Conservation (phyloP, 2,888 invertebrate species). For the Lordiphosa andalusiaca region DNA sequence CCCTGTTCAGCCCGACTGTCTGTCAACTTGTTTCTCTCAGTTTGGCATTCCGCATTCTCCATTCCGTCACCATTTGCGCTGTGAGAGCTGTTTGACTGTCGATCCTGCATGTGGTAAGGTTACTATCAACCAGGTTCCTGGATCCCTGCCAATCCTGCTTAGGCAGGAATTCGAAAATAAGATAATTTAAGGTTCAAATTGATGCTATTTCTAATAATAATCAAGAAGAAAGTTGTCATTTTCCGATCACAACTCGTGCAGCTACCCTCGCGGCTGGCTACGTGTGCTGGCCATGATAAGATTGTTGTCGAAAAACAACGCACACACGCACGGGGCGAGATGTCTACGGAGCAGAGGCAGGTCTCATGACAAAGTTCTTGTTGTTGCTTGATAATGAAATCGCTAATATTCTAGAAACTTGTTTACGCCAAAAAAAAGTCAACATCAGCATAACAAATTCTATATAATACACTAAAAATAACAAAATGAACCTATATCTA, state of each 20-base stretch:
- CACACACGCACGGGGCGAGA: constrained; percentile 18
- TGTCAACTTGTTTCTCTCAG: too few relatives aligned
- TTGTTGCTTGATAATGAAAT: constrained; percentile 64
- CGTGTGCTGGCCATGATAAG: constrained; percentile 50
- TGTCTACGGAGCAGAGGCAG: constrained; percentile 28
- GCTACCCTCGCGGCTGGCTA: constrained; percentile 35
- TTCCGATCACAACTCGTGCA: constrained; percentile 3
- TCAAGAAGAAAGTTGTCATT: too few relatives aligned
- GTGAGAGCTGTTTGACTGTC: too few relatives aligned
- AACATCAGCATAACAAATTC: constrained; percentile 33
- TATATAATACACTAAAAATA: constrained; percentile 56
- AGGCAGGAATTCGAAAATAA: too few relatives aligned
- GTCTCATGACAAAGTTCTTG: constrained; percentile 58
- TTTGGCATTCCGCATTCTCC: too few relatives aligned
- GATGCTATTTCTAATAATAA: too few relatives aligned
- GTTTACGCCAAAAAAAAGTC: constrained; percentile 64
- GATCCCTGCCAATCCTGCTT: too few relatives aligned
- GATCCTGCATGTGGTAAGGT: too few relatives aligned
- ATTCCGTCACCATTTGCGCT: too few relatives aligned
- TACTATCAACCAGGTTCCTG: too few relatives aligned
- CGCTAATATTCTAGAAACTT: constrained; percentile 69
- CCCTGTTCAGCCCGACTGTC: too few relatives aligned
- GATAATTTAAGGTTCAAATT: too few relatives aligned
- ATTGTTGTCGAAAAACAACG: constrained; percentile 47
- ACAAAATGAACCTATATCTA: constrained; percentile 2